Evolutionary conservation across 2,797 vertebrate genomes (phyloP), one percentile per base, ranked within the genome.

Genomic region (Perodicticus potto): DNA sequence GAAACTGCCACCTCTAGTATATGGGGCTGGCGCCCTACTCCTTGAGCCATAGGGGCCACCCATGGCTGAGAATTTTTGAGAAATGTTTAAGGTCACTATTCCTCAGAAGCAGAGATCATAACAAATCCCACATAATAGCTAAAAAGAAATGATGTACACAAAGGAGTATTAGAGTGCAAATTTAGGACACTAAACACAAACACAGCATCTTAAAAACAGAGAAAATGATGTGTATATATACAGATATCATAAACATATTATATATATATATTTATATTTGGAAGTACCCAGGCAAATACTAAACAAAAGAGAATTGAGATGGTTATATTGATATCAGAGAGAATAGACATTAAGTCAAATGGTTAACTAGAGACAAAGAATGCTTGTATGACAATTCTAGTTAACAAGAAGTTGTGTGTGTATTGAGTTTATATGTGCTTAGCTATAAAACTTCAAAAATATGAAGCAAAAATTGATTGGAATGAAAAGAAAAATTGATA

Each of bases 231-330:
- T 5, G 29, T 40, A 43, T 43, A 14, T 22, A 61, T 55, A 55
- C 20, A 34, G 23, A 77, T 53, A 76, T 76, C 10, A 61, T 23
- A 4, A 86, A 73, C 16, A 27, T 72, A 40, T 73, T 57, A 57
- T 57, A 17, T 16, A 37, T 57, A 40, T 29, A 61, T 59, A 43
- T 61, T 20, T 70, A 27, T 37, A 45, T 76, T 65, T 67, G n/a
- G 59, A 86, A 74, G 53, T 76, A 82, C 37, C 14, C 37, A 78
- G n/a, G 16, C 55, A 86, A 45, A 23, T 61, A 81, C 29, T 45
- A 94, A 67, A 45, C 23, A 81, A 80, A 93, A 77, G 59, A 86
- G 84, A 88, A 27, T 22, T 85, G 88, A 93, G 43, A n/a, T 55
- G 74, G 13, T 91, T 77, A 57, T 22, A 57, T 67, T 80, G 53